Evolutionary conservation across 2,888 invertebrate species (phyloP), one percentile per base, ranked within the genome.

Genomic region (Athripsodes cinereus): DNA sequence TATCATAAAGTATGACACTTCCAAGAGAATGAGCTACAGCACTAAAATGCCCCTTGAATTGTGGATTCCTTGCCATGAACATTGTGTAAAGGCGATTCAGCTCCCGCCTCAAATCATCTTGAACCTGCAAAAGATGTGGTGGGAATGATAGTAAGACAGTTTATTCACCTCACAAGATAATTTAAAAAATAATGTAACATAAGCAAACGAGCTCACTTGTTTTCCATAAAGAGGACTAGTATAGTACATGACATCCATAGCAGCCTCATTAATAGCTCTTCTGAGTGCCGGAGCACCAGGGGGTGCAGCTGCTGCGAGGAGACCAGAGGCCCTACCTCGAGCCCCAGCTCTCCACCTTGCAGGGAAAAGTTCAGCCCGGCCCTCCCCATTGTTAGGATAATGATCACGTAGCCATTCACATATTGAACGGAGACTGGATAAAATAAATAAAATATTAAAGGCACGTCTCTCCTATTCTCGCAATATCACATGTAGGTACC

Each of bases 241-340:
- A 67, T 87, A 87, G 67, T 87, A 87, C 71, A 87, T 78, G 63
- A 87, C 83, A 68, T 87, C 87, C 85, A 87, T 85, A 34, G 85
- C 85, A 46, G 84, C 84, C 34, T 82, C 80, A 69, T 87, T 87
- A 53, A 87, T 72, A 59, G 85, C 75, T 57, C 79, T 78, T 35
- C 87, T 72, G 66, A 87, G 76, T 59, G 79, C 79, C 61, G 79
- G 72, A 64, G 87, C 79, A 66, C 83, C 82, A 61, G 81, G 80
- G 18, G 86, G 85, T 19, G 87, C 87, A 50, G 87, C 83, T 5
- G 81, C 80, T 55, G 86, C 85, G 2, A 85, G 83, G 59, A 82
- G 79, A 65, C 81, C 84, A 74, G 66, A 53, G 63, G 67, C 66
- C 66, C 52, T 31, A 1, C 63, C 63, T 18, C 63, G 58, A 26